A percentile compares a stretch with the other conserved stretches of the same genome.
phyloP scores from a whole-genome alignment of 1,140 invertebrate genomes.

The Holcopasites calliopsidis region DNA sequence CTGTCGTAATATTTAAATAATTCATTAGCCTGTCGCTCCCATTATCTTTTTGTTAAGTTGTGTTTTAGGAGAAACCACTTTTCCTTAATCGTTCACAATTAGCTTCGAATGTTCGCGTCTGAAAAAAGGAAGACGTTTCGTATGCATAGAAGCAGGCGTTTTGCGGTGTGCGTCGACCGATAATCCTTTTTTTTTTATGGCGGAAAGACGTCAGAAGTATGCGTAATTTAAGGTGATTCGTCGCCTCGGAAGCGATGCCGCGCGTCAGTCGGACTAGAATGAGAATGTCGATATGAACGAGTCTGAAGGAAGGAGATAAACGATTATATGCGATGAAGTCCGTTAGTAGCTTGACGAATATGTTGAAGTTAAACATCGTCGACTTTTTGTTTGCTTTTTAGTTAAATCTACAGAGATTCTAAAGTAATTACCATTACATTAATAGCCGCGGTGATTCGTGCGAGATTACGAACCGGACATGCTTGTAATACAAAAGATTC shows the following conservation, averaged over 20 bases:
- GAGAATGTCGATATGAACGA: background rate
- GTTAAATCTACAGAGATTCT: slow-evolving; percentile 48
- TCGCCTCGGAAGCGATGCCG: background rate
- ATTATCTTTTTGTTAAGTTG: background rate
- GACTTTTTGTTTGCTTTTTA: background rate
- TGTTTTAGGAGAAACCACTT: background rate
- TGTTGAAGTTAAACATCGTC: background rate
- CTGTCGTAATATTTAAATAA: too few relatives aligned
- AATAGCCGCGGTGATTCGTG: background rate
- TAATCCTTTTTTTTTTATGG: background rate
- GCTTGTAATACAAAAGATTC: background rate
- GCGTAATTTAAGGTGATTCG: slow-evolving; percentile 2
- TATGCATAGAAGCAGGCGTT: background rate
- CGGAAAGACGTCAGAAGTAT: slow-evolving; percentile 8
- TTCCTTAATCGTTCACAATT: background rate
- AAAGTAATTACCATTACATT: background rate
- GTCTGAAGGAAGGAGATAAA: background rate
- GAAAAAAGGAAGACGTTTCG: background rate
- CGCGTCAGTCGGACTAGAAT: slow-evolving; percentile 8
- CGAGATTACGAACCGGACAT: background rate
- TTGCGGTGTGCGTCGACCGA: background rate
- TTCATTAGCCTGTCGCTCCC: too few relatives aligned
- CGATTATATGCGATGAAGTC: background rate
- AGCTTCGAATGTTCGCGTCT: background rate
- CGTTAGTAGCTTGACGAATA: background rate